Evolutionary conservation across 2,113 vertebrate species (phyloP), one percentile per base, ranked within the genome.

Genomic region (Cynoglossus semilaevis): DNA sequence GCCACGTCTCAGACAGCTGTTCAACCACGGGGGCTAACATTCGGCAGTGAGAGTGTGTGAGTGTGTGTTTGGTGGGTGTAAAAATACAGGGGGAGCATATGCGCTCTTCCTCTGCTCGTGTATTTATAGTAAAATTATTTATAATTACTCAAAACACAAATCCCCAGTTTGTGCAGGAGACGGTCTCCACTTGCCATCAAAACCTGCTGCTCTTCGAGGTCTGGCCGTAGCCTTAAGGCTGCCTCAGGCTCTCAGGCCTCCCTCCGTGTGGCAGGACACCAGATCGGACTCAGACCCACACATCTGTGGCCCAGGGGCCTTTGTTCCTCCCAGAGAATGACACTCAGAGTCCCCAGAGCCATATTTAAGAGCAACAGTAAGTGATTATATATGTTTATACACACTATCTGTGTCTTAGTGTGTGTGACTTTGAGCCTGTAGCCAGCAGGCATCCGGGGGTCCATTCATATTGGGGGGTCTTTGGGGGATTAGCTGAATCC

Each of bases 1-100:
- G 65, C 74, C 80, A 59, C 72, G 70, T 85, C 75, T 82, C 77
- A 85, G 80, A 76, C 85, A 85, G 80, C 70, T 87, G 82, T 86
- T 82, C 77, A 68, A 75, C 73, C 58, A 73, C 53, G 47, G 81
- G 83, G 56, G 76, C 76, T 61, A 67, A 58, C 57, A 51, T 46
- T 59, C 42, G 37, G 36, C 17, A 46, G 48, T 44, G 56, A 75
- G 69, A 64, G 67, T 34, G 36, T 58, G 7, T 49, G n/a, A 40
- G 43, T 46, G 1, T 49, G n/a, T 44, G 42, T 45, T 2, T 56
- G 54, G 47, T 51, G 55, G 43, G 49, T 69, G 65, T 51, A 50
- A 45, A 52, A 29, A 51, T 56, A 68, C 73, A 51, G 55, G 60
- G 45, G 54, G 63, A 47, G 22, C 10, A 19, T 50, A 56, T 40